Percentiles rank a stretch among this genome's conserved stretches.
phyloP scores from a whole-genome alignment of 2,888 invertebrate species.

The Crossocerus cetratus region DNA sequence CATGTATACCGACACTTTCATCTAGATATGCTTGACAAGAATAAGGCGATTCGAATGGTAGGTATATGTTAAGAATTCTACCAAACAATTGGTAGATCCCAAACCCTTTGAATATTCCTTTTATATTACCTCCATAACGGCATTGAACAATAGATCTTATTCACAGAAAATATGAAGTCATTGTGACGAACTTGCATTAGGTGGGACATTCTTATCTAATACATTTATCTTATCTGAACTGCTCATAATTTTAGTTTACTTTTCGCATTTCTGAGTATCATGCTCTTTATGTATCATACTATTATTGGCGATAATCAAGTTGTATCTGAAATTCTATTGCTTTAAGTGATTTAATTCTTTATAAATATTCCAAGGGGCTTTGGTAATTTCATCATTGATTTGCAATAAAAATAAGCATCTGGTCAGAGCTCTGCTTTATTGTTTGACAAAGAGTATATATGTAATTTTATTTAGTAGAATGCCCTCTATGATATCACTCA shows the following conservation, averaged over 20 bases:
- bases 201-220: conserved; percentile 46
- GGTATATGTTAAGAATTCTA: conserved; percentile 40
- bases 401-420: no score
- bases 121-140: not conserved
- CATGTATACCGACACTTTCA: conserved; percentile 35
- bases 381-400: no score
- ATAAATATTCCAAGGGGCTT: no score
- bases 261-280: conserved; percentile 24
- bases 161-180: no score
- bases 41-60: conserved; percentile 72
- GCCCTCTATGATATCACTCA: no score
- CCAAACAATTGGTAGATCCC: not conserved
- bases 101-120: not conserved
- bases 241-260: conserved; percentile 21
- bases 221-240: conserved; percentile 55
- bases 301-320: not conserved
- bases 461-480: no score
- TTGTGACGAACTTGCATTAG: not conserved
- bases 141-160: no score
- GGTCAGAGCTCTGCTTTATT: no score
- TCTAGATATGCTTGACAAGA: conserved; percentile 71
- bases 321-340: no score
- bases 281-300: not conserved
- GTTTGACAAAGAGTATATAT: no score
- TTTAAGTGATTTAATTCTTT: no score